Evolutionary conservation across 2,113 vertebrate genomes (phyloP), one percentile per base, ranked within the genome.

Genomic region (Synchiropus splendidus): DNA sequence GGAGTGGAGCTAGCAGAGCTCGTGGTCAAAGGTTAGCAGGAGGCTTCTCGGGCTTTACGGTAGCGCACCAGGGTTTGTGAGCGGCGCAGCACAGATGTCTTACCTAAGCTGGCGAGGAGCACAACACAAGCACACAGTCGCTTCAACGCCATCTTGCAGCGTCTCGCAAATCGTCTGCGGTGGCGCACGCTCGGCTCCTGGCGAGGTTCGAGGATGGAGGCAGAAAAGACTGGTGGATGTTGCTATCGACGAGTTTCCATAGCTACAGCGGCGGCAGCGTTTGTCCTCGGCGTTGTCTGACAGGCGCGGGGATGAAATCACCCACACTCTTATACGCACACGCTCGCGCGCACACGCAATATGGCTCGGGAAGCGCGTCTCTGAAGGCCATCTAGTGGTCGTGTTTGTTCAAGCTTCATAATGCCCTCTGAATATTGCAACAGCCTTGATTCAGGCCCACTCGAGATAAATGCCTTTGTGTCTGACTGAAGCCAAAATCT

Each of bases 201-300:
- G 52, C 42, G 61, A 68, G 75, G 74, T 76, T 38, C 56, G 64
- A 62, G 73, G 68, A 78, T 54, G 52, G 10, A 10, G 51, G 51
- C 71, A 41, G 53, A 53, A 18, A 47, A 33, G 52, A 54, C 74
- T 61, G 75, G 36, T 77, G 79, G 85, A 82, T 81, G 81, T 74
- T 83, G 82, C 81, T 75, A 81, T 69, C 49, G 56, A 77, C 61
- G 67, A 74, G 84, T 85, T 85, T 80, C 83, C 82, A 84, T 86
- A 78, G 76, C 75, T 70, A 86, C 77, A 42, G 61, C 49, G 1
- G 17, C 1, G 0, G 0, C 0, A 2, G 31, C 1, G 0, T 0
- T 0, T 4, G 21, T 67, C 74, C 72, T 58, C 42, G 42, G 9
- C 12, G 9, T 1, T 35, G 69, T 17, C 67, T 74, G 50, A 56